Conservation (phyloP, 2,888 invertebrate species). For the Tipula confusa region DNA sequence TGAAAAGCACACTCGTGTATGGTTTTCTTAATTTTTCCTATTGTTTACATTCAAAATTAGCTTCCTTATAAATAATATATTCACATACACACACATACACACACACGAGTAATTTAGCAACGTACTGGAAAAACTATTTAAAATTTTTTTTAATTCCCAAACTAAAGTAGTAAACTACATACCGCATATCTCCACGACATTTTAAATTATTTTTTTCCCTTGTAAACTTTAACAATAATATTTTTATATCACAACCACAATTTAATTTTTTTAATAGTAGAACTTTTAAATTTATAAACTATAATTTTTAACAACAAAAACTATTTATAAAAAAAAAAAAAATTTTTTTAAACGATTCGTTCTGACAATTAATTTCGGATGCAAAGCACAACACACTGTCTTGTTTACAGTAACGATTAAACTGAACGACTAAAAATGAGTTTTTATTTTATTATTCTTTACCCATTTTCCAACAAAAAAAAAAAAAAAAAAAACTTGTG, state of each 20-base stretch:
- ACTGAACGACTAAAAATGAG: background rate
- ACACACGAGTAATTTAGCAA: background rate
- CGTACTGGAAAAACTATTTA: background rate
- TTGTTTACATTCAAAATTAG: background rate
- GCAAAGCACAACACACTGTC: background rate
- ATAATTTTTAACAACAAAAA: background rate
- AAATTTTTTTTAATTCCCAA: background rate
- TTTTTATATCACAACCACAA: background rate
- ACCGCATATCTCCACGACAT: constrained; percentile 25
- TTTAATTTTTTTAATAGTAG: background rate
- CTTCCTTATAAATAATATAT: background rate
- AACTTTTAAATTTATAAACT: constrained; percentile 3
- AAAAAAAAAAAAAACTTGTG: no score
- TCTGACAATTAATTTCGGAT: background rate
- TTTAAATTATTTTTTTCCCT: background rate
- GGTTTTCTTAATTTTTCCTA: background rate
- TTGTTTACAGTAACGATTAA: constrained; percentile 1
- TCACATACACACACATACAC: background rate
- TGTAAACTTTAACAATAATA: background rate
- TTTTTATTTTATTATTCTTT: background rate
- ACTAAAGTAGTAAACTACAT: background rate
- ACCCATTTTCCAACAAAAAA: background rate
- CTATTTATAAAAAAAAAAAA: background rate
- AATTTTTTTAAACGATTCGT: background rate
- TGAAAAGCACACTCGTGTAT: background rate